phyloP scores from a whole-genome alignment of 2,113 vertebrate species.

The Embiotoca jacksoni region DNA sequence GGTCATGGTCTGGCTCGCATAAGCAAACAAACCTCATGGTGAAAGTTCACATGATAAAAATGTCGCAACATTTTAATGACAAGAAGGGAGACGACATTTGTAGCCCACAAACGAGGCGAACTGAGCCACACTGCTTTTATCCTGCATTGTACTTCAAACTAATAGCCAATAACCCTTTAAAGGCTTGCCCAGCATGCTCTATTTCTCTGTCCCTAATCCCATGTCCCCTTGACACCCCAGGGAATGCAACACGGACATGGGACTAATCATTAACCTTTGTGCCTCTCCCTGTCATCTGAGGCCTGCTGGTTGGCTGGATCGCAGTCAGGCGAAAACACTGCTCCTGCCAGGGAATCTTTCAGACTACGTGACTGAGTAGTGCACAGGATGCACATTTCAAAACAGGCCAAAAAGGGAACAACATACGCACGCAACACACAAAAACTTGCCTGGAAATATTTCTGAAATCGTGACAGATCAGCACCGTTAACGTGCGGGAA shows the following conservation, averaged over 20 bases:
- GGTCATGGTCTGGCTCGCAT: conserved; percentile 54
- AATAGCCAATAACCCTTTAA: conserved; percentile 4
- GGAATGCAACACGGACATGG: conserved; percentile 78
- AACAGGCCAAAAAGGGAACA: conserved; percentile 39
- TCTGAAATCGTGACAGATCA: not conserved
- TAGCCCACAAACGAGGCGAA: not conserved
- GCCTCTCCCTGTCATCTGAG: conserved; percentile 71
- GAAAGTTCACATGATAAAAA: conserved; percentile 46
- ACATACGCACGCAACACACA: conserved; percentile 27
- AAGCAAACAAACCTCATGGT: conserved; percentile 51
- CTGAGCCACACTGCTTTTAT: conserved; percentile 12
- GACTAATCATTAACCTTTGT: conserved; percentile 86
- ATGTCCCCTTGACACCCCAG: conserved; percentile 74
- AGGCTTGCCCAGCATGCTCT: conserved; percentile 24
- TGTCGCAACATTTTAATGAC: conserved; percentile 20
- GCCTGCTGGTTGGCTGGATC: conserved; percentile 76
- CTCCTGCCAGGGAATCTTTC: conserved; percentile 76
- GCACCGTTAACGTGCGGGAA: not conserved
- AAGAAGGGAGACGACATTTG: not conserved
- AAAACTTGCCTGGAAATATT: conserved; percentile 13
- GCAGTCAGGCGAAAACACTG: conserved; percentile 73
- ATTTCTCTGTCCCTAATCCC: conserved; percentile 63
- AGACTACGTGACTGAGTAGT: conserved; percentile 76
- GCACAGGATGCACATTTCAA: conserved; percentile 51
- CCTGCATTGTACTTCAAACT: conserved; percentile 20